Conservation (phyloP, 2,113 vertebrate species). For the mouse (Mus musculus) region DNA sequence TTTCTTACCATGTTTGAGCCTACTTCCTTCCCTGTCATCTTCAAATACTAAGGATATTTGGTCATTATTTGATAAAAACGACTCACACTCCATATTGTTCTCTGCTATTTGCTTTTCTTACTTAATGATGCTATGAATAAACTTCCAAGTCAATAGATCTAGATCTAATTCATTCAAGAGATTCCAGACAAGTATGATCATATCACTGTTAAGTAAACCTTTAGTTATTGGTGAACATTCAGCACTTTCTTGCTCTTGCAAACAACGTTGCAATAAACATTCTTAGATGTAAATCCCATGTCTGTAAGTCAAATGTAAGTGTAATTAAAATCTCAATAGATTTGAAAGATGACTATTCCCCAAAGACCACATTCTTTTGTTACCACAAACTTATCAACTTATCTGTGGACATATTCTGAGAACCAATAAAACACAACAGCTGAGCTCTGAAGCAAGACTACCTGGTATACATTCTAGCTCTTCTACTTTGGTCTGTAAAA, state of each 20-base stretch:
- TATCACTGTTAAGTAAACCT: background rate
- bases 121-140: background rate
- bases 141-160: background rate
- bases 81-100: background rate
- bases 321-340: slow-evolving; percentile 35
- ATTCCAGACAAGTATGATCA: background rate
- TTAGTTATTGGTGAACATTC: background rate
- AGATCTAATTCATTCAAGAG: slow-evolving; percentile 17
- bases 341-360: slow-evolving; percentile 18
- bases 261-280: background rate
- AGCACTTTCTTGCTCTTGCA: background rate
- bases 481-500: background rate
- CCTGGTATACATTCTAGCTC: background rate
- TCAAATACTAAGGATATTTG: background rate
- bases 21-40: background rate
- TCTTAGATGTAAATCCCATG: background rate
- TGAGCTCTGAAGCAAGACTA: background rate
- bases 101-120: slow-evolving; percentile 33
- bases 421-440: background rate
- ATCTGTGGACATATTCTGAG: background rate
- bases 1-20: background rate
- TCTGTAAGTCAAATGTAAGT: background rate
- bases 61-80: background rate
- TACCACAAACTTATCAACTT: slow-evolving; percentile 1
- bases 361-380: background rate